These are phyloP conservation scores for Taenioides sp. DNA, from an alignment of 2,797 vertebrate genomes.

Conservation along the genomic window DNA sequence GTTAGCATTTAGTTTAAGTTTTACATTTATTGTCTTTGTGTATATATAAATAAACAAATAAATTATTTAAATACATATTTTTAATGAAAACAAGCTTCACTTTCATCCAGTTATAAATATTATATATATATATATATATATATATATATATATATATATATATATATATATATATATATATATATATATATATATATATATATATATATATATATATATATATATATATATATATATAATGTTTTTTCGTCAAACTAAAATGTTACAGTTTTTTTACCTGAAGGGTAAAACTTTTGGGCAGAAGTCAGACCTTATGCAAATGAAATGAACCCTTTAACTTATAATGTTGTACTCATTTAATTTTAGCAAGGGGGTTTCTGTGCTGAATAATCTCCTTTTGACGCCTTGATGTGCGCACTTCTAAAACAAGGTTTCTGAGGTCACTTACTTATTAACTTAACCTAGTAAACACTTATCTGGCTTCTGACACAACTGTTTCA, in stretches of 20 bases:
- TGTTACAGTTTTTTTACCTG: background rate
- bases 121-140: too few relatives aligned
- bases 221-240: too few relatives aligned
- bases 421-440: constrained; percentile 49
- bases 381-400: constrained; percentile 37
- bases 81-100: too few relatives aligned
- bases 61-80: too few relatives aligned
- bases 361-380: constrained; percentile 6
- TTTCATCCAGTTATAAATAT: too few relatives aligned
- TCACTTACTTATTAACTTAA: constrained; percentile 53
- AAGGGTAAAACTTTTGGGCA: background rate
- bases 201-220: too few relatives aligned
- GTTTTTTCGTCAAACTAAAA: background rate
- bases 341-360: constrained; percentile 8
- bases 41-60: too few relatives aligned
- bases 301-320: constrained; percentile 13
- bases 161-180: too few relatives aligned
- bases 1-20: too few relatives aligned
- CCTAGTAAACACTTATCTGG: constrained; percentile 33
- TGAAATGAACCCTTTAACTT: background rate
- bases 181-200: too few relatives aligned
- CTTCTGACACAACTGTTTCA: constrained; percentile 24
- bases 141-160: too few relatives aligned
- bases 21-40: too few relatives aligned
- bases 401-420: constrained; percentile 60